These are phyloP conservation scores for Steinernema hermaphroditum DNA, from an alignment of 2,888 invertebrate species.

Conservation along the genomic window DNA sequence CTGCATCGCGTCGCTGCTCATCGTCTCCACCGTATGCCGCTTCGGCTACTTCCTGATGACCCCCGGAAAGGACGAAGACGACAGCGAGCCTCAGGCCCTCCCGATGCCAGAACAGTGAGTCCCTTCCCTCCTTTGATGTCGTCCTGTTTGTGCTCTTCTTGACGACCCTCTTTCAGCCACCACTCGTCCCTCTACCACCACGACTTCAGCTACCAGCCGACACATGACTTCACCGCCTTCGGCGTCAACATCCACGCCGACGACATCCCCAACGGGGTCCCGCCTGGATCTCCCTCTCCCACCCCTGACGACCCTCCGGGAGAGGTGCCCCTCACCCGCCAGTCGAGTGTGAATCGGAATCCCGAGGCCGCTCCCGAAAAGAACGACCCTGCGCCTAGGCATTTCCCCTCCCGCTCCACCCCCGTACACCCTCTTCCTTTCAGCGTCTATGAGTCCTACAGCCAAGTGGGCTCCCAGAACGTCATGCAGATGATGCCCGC, in stretches of 20 bases:
- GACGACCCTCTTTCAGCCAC: neutral
- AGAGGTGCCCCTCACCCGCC: neutral
- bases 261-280: constrained; percentile 41
- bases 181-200: neutral
- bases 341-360: constrained; percentile 10
- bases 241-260: constrained; percentile 55
- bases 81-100: constrained; percentile 33
- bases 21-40: constrained; percentile 48
- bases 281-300: constrained; percentile 44
- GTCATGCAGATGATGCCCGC: constrained; percentile 13
- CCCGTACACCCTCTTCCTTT: neutral
- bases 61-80: constrained; percentile 51
- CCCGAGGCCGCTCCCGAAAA: constrained; percentile 9
- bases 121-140: neutral
- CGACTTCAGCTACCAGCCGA: constrained; percentile 17
- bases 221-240: constrained; percentile 57
- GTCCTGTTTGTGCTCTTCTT: constrained; percentile 9
- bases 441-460: constrained; percentile 29
- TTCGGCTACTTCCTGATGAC: constrained; percentile 63
- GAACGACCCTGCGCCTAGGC: constrained; percentile 21
- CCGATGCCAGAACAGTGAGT: constrained; percentile 30
- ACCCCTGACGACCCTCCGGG: constrained; percentile 34
- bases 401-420: too few relatives aligned
- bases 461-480: constrained; percentile 28
- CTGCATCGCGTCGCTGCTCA: constrained; percentile 36